These are phyloP conservation scores for Anguilla obscura DNA, from an alignment of 2,797 vertebrate genomes.

Conservation along the genomic window DNA sequence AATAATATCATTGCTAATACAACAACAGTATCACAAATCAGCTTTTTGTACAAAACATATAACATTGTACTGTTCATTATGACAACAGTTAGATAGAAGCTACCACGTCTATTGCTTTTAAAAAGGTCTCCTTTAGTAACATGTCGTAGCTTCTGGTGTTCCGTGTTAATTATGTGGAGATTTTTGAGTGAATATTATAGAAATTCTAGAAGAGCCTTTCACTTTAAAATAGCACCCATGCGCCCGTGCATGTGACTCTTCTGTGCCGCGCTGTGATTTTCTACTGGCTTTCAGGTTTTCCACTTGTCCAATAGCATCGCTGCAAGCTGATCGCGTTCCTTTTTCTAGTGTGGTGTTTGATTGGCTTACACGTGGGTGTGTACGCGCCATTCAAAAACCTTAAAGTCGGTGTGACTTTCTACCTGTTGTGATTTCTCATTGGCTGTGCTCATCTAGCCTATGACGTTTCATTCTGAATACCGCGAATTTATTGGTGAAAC, in stretches of 20 bases:
- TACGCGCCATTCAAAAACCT: constrained; percentile 42
- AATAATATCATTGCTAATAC: no score
- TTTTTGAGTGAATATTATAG: neutral
- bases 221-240: constrained; percentile 45
- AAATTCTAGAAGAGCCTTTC: neutral
- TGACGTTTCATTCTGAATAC: constrained; percentile 30
- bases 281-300: constrained; percentile 65
- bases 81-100: neutral
- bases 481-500: constrained; percentile 53
- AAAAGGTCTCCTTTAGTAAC: neutral
- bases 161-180: neutral
- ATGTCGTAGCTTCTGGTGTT: neutral
- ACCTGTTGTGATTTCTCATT: constrained; percentile 50
- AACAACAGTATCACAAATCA: neutral
- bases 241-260: constrained; percentile 44
- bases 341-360: constrained; percentile 36
- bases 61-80: neutral
- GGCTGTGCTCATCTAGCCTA: constrained; percentile 29
- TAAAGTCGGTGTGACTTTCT: constrained; percentile 1
- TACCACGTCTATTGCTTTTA: neutral
- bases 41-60: neutral
- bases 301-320: neutral
- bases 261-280: constrained; percentile 84
- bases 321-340: neutral
- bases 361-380: constrained; percentile 75